Percentiles rank a stretch among this genome's conserved stretches.
phyloP scores from a whole-genome alignment of 92 coral and sea anemone species.

The Muricea muricata region DNA sequence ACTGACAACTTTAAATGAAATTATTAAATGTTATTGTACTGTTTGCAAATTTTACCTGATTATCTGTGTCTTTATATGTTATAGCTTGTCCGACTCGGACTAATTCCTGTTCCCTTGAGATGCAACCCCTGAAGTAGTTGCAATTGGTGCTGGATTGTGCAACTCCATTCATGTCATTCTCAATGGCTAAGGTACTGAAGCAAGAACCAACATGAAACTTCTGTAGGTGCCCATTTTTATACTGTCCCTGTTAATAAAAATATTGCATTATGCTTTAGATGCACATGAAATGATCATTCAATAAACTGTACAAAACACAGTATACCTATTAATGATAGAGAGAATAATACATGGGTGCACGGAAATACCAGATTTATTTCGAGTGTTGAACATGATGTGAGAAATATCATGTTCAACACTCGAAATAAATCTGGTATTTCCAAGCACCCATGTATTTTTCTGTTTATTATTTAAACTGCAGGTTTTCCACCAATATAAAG shows the following conservation, averaged over 20 bases:
- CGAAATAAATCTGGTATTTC: no score
- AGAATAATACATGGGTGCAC: no score
- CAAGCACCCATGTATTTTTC: background rate
- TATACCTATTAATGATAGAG: no score
- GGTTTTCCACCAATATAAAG: no score
- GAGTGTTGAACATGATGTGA: no score
- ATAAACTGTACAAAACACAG: background rate
- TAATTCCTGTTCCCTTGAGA: slow-evolving; percentile 5
- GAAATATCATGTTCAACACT: no score
- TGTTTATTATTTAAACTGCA: background rate
- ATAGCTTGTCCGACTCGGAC: slow-evolving; percentile 2
- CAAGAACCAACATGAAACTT: slow-evolving; percentile 7
- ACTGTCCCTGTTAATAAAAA: slow-evolving; percentile 10
- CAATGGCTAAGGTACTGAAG: background rate
- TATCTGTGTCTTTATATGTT: background rate
- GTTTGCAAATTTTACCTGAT: background rate
- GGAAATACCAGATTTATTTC: background rate
- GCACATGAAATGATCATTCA: background rate
- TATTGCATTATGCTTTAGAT: background rate
- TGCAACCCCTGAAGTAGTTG: slow-evolving; percentile 18
- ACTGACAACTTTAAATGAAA: no score
- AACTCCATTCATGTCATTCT: slow-evolving; percentile 7
- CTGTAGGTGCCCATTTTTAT: slow-evolving; percentile 1
- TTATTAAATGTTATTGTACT: no score
- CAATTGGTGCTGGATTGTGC: slow-evolving; percentile 4